These are phyloP conservation scores for Sylvilagus bachmani DNA, from an alignment of 2,113 vertebrate genomes.

Conservation along the genomic window DNA sequence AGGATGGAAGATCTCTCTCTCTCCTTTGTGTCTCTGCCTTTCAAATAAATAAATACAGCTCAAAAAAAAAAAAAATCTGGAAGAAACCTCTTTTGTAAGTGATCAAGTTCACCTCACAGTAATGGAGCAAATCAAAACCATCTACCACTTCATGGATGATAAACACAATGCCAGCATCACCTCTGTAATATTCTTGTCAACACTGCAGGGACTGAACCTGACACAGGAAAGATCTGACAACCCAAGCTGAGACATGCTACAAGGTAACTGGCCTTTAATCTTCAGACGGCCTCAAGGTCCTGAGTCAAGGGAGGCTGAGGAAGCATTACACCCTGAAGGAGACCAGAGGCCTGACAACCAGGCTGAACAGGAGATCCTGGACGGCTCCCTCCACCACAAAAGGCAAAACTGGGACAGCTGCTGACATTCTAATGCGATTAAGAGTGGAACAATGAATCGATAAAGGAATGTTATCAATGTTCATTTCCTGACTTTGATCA, in stretches of 20 bases:
- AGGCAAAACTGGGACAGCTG: neutral
- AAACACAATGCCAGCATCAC: neutral
- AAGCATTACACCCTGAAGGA: neutral
- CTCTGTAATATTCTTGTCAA: neutral
- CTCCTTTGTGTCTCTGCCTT: too few species aligned
- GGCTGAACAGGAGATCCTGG: neutral
- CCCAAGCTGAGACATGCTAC: neutral
- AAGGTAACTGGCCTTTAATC: neutral
- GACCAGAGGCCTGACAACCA: slow-evolving; percentile 10
- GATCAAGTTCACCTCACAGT: neutral
- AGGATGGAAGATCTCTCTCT: too few species aligned
- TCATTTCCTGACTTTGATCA: too few species aligned
- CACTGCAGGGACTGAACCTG: neutral
- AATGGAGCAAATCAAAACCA: neutral
- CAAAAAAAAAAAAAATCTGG: neutral
- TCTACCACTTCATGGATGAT: neutral
- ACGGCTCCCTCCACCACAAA: neutral
- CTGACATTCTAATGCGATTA: neutral
- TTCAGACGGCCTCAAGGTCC: neutral
- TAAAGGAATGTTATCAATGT: too few species aligned
- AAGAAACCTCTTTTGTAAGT: neutral
- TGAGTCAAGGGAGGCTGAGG: neutral
- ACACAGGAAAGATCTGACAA: neutral
- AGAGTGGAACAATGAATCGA: too few species aligned
- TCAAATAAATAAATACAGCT: too few species aligned